These are phyloP conservation scores for Paramuricea clavata DNA, from an alignment of 92 coral and sea anemone genomes.

Conservation along the genomic window DNA sequence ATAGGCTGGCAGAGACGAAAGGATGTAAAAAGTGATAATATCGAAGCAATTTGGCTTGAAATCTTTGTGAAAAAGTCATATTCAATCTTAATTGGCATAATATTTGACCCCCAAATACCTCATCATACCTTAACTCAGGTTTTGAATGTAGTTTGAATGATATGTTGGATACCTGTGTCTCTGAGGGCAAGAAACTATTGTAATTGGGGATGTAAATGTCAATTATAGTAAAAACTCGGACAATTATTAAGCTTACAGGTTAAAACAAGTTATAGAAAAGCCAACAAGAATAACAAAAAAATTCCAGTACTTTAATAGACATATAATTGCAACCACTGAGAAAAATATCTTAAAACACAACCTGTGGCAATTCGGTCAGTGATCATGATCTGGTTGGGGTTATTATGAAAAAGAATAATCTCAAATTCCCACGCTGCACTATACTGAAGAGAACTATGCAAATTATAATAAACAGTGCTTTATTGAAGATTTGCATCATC, in stretches of 20 bases:
- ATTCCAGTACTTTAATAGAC: constrained; percentile 7
- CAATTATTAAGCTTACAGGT: constrained; percentile 44
- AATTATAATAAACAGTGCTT: constrained; percentile 29
- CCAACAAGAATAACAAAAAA: constrained; percentile 41
- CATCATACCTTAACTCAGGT: not conserved
- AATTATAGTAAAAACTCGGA: constrained; percentile 48
- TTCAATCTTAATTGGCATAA: too few species aligned
- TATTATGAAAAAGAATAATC: not conserved
- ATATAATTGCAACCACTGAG: constrained; percentile 24
- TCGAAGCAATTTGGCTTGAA: not conserved
- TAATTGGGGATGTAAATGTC: constrained; percentile 62
- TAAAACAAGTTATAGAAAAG: constrained; percentile 50
- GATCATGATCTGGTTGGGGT: constrained; percentile 15
- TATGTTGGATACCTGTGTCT: too few species aligned
- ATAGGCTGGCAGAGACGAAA: not conserved
- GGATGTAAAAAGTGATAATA: not conserved
- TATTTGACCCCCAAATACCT: too few species aligned
- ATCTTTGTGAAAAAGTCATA: not conserved
- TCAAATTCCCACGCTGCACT: not conserved
- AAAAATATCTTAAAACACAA: constrained; percentile 13
- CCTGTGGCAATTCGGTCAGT: not conserved
- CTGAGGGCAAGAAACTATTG: constrained; percentile 51
- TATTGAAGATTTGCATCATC: constrained; percentile 36
- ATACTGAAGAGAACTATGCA: constrained; percentile 12
- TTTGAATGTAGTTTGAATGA: constrained; percentile 17